A percentile compares a stretch with the other conserved stretches of the same genome.
phyloP scores from a whole-genome alignment of 2,797 vertebrate genomes.

The Epinephelus malabaricus region DNA sequence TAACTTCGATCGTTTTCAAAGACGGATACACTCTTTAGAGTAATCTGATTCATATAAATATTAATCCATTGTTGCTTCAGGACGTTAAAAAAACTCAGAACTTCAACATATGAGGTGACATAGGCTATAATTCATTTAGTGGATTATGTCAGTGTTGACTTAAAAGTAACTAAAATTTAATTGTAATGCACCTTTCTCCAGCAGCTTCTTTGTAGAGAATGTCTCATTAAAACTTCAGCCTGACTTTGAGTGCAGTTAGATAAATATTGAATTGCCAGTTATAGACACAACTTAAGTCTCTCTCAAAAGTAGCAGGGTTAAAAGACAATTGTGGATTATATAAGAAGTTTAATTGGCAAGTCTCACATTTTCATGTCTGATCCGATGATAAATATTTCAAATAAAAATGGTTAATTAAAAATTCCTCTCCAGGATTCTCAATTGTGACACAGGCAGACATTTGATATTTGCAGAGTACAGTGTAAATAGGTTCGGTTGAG shows the following conservation, averaged over 20 bases:
- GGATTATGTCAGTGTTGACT: conserved; percentile 32
- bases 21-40: neutral
- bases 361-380: conserved; percentile 65
- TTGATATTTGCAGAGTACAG: conserved; percentile 75
- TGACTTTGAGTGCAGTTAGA: conserved; percentile 54
- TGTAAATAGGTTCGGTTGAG: conserved; percentile 77
- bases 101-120: conserved; percentile 5
- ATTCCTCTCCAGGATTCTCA: conserved; percentile 38
- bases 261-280: conserved; percentile 75
- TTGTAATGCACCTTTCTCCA: conserved; percentile 33
- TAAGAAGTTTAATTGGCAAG: conserved; percentile 62
- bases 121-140: conserved; percentile 14
- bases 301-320: conserved; percentile 46
- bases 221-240: conserved; percentile 67
- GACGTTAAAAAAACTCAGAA: neutral
- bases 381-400: conserved; percentile 74
- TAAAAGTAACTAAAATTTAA: conserved; percentile 36
- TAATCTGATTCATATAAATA: conserved; percentile 11
- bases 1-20: neutral
- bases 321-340: conserved; percentile 70
- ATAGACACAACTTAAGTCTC: conserved; percentile 67
- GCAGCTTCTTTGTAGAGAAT: conserved; percentile 31
- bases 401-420: conserved; percentile 77
- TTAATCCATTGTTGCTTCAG: conserved; percentile 20
- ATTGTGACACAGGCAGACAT: conserved; percentile 41